Percentiles rank a stretch among this genome's conserved stretches.
These are phyloP conservation scores for Oscheius sp. DNA, from an alignment of 2,888 invertebrate species.

Conservation along the genomic window DNA sequence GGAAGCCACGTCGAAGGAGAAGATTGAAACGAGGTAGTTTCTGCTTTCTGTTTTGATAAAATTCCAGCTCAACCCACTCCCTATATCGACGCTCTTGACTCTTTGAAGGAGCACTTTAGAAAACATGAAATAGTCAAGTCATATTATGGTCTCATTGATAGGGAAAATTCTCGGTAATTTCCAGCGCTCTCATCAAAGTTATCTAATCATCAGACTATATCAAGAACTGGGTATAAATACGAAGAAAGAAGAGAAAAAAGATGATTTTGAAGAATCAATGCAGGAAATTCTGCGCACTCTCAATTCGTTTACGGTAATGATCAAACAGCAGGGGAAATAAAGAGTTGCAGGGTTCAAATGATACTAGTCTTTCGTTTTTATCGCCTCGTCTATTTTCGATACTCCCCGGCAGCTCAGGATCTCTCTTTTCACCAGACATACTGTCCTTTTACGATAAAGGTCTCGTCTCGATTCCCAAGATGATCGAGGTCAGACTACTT, in stretches of 20 bases:
- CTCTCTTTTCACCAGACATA: neutral
- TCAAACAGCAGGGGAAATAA: neutral
- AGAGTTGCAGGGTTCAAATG: neutral
- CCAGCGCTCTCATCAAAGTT: neutral
- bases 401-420: neutral
- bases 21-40: neutral
- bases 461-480: neutral
- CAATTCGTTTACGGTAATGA: neutral
- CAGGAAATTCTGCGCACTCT: neutral
- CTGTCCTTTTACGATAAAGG: constrained; percentile 3
- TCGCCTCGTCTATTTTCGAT: constrained; percentile 4
- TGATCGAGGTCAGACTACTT: neutral
- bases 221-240: neutral
- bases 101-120: neutral
- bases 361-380: neutral
- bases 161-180: neutral
- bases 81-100: neutral
- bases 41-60: neutral
- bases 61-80: neutral
- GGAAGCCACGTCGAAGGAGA: neutral
- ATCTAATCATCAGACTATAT: constrained; percentile 3
- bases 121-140: constrained; percentile 1
- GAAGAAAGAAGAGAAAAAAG: neutral
- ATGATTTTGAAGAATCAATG: constrained; percentile 4
- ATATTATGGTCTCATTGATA: constrained; percentile 1